Conservation (phyloP, 2,888 invertebrate genomes). For the Drosophila kokeensis region DNA sequence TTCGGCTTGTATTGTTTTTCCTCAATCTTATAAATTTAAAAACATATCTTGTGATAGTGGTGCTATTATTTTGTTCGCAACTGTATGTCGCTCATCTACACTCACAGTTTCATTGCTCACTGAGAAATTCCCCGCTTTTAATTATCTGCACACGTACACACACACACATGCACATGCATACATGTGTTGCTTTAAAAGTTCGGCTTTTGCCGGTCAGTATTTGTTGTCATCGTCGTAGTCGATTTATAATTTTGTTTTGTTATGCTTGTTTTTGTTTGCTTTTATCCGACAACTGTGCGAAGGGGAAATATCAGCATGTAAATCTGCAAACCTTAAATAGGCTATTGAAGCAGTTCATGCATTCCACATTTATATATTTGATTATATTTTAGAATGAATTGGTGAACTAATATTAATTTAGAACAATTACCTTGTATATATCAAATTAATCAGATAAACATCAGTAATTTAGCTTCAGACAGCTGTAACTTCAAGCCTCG, state of each 20-base stretch:
- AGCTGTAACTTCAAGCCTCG: background rate
- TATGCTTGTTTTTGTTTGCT: constrained; percentile 1
- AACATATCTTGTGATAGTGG: background rate
- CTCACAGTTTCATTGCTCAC: background rate
- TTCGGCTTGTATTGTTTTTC: background rate
- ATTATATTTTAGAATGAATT: background rate
- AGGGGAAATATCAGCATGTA: background rate
- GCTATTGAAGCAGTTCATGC: background rate
- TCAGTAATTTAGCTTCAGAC: background rate
- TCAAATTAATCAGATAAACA: background rate
- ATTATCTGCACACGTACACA: background rate
- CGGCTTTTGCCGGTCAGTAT: constrained; percentile 1
- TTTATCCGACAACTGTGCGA: background rate
- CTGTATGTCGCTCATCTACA: background rate
- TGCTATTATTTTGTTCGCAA: background rate
- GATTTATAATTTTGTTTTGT: constrained; percentile 7
- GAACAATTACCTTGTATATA: background rate
- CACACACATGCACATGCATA: background rate
- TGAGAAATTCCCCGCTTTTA: constrained; percentile 39
- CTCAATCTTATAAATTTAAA: background rate
- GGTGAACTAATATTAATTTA: background rate
- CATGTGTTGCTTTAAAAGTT: constrained; percentile 1
- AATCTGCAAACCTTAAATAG: background rate
- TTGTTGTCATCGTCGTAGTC: constrained; percentile 12
- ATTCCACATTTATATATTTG: background rate